These are phyloP conservation scores for Trypoxylus dichotomus DNA, from an alignment of 1,140 invertebrate species.

Conservation along the genomic window DNA sequence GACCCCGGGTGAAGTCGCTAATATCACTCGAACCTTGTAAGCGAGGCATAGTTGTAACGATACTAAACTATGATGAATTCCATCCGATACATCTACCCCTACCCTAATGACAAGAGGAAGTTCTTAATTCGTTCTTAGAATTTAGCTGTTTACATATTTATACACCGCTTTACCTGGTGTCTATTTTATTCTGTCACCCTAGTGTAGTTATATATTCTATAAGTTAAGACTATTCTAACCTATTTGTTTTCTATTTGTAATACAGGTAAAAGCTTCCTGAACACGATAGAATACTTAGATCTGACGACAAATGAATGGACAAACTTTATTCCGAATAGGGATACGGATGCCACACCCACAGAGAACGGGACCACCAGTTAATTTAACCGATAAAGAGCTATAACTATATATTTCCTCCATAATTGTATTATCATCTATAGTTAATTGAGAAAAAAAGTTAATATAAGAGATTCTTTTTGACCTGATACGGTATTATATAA, in stretches of 20 bases:
- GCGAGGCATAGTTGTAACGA: no score
- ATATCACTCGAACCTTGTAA: no score
- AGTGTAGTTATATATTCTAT: no score
- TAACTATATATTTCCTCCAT: neutral
- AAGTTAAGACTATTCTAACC: neutral
- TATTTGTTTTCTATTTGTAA: neutral
- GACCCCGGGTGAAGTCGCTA: no score
- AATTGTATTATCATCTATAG: slow-evolving; percentile 18
- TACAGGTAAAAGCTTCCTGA: slow-evolving; percentile 72
- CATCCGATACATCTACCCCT: no score
- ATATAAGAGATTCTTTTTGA: neutral
- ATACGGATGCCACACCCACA: slow-evolving; percentile 33
- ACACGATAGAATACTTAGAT: slow-evolving; percentile 80
- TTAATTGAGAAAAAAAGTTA: neutral
- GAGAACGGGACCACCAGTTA: slow-evolving; percentile 28
- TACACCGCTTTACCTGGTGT: no score
- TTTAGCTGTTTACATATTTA: no score
- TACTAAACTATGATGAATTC: no score
- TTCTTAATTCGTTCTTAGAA: no score
- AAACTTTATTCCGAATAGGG: slow-evolving; percentile 58
- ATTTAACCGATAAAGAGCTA: neutral
- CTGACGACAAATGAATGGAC: slow-evolving; percentile 73
- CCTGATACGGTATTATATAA: neutral
- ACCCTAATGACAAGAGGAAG: no score
- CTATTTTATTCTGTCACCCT: no score